phyloP scores from a whole-genome alignment of 2,797 vertebrate genomes.

The Anomalospiza imberbis region DNA sequence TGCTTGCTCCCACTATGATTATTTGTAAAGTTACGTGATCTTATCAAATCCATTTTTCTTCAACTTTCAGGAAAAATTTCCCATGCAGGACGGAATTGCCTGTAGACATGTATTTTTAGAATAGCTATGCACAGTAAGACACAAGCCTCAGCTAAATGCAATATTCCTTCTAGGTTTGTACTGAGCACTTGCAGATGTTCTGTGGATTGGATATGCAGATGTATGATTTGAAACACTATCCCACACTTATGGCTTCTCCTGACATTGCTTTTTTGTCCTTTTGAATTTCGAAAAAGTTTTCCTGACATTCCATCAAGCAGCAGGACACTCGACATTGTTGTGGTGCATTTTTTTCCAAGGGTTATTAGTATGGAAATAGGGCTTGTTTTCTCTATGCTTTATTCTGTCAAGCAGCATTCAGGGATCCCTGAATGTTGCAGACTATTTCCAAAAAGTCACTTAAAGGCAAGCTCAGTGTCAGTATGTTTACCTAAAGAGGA shows the following conservation, averaged over 20 bases:
- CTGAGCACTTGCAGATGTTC: not conserved
- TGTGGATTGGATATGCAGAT: not conserved
- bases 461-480: not conserved
- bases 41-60: not conserved
- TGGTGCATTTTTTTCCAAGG: not conserved
- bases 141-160: not conserved
- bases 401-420: not conserved
- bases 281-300: not conserved
- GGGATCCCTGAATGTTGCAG: not conserved
- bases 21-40: not conserved
- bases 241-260: not conserved
- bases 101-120: not conserved
- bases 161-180: not conserved
- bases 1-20: not conserved
- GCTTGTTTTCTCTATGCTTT: not conserved
- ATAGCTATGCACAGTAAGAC: not conserved
- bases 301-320: not conserved
- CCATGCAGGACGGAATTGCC: not conserved
- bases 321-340: not conserved
- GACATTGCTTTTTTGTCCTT: not conserved
- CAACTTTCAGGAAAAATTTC: not conserved
- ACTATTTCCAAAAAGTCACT: not conserved
- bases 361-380: not conserved
- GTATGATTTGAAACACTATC: not conserved
- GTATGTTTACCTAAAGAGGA: not conserved